A percentile compares a stretch with the other conserved stretches of the same genome.
phyloP scores from a whole-genome alignment of 2,113 vertebrate genomes.

The Coptodon bakossiorum region DNA sequence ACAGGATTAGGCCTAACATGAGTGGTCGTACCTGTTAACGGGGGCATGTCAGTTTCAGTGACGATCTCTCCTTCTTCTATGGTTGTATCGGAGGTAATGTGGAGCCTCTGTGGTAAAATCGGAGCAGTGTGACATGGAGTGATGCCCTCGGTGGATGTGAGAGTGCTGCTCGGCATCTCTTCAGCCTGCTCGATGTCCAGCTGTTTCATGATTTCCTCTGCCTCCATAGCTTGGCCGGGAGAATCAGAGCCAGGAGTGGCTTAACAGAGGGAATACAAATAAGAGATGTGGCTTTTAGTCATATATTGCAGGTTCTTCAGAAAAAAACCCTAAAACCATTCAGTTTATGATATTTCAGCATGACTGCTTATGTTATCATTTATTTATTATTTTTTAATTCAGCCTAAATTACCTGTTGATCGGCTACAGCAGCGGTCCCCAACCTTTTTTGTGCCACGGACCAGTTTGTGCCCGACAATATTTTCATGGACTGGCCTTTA shows the following conservation, averaged over 20 bases:
- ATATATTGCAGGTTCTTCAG: not conserved
- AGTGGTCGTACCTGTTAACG: slow-evolving; percentile 78
- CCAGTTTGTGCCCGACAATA: not conserved
- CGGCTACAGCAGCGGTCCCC: not conserved
- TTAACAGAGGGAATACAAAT: slow-evolving; percentile 16
- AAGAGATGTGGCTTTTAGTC: not conserved
- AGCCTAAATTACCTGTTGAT: not conserved
- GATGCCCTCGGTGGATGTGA: slow-evolving; percentile 77
- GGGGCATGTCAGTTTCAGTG: slow-evolving; percentile 83
- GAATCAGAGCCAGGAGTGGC: slow-evolving; percentile 91
- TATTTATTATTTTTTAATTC: not conserved
- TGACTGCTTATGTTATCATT: not conserved
- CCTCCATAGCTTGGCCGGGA: slow-evolving; percentile 88
- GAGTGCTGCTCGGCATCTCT: slow-evolving; percentile 86
- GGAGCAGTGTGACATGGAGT: slow-evolving; percentile 46
- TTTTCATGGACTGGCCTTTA: not conserved
- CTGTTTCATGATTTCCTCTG: slow-evolving; percentile 95
- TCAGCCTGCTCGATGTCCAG: slow-evolving; percentile 93
- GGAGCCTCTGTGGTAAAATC: slow-evolving; percentile 64
- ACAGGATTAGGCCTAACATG: not conserved
- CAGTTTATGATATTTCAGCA: not conserved
- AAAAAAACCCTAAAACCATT: fast-evolving
- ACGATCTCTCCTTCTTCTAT: slow-evolving; percentile 82
- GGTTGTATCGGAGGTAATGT: slow-evolving; percentile 71
- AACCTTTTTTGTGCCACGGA: not conserved